Base-by-base conservation (phyloP, 2,888 invertebrate genomes). In the Gymnosoma rotundatum region DNA sequence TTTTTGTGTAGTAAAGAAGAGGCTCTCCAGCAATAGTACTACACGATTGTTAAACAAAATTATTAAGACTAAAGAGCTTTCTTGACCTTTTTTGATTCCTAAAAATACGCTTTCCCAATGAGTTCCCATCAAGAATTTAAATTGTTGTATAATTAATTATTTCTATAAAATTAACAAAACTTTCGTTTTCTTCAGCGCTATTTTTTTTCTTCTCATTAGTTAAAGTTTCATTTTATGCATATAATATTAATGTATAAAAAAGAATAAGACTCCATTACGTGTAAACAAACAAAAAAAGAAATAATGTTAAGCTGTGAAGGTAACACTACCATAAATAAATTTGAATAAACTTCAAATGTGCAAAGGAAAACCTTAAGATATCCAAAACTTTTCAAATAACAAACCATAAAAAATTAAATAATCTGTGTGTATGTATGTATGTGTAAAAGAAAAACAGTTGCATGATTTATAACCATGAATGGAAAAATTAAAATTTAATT, bases 391-490 rank as follows among this genome's bases (percentile, higher is more conserved):
- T 75, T 79, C 70, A 75, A 79, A 79, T 75, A 63, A 50, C 32
- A 32, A 58, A 69, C n/a, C 4, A 45, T 18, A 18, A 25, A 56
- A 76, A 64, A 42, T 45, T 14, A 73, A 69, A 56, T n/a, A 45
- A 67, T 32, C 0, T 32, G 8, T 32, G 6, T 32, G 0, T 32
- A 32, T 5, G 32, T 32, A 32, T 21, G 21, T 20, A n/a, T 70
- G 25, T 48, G 36, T 50, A 61, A 45, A 60, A 64, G 50, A 72
- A 64, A 72, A 66, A 58, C 38, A 64, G 70, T 83, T 83, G 75
- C 79, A 83, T 79, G 83, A 79, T 75, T 79, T 72, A 48, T 56
- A 75, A 70, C 70, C 56, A 75, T 83, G 72, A 83, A 78, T 67
- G 70, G 58, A 70, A 63, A 36, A 36, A 58, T 56, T 45, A 18